Percentiles rank a stretch among this genome's conserved stretches.
Evolutionary conservation across 2,888 invertebrate genomes (phyloP).

Genomic region (Micoletzkya japonica): DNA sequence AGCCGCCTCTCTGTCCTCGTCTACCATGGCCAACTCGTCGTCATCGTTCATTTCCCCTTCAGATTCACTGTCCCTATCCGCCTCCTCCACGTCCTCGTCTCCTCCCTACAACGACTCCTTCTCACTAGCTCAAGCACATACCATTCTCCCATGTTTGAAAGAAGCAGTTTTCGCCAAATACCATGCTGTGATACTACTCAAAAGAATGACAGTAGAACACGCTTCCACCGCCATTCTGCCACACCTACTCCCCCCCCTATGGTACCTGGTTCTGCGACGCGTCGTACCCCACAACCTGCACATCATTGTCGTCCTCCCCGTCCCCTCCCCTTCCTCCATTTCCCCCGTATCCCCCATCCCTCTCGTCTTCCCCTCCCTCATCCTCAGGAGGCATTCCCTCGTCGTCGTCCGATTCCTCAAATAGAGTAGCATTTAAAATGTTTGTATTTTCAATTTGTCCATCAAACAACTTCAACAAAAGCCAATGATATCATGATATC

Average conservation of each 20-base stretch:
- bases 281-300: neutral
- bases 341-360: too few species aligned
- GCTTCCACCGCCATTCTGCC: conserved; percentile 1
- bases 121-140: neutral
- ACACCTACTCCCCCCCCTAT: neutral
- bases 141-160: too few species aligned
- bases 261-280: too few species aligned
- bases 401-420: too few species aligned
- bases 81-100: neutral
- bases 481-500: too few species aligned
- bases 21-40: neutral
- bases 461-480: too few species aligned
- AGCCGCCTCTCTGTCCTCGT: conserved; percentile 15
- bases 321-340: neutral
- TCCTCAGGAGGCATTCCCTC: too few species aligned
- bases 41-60: neutral
- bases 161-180: too few species aligned
- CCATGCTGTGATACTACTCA: conserved; percentile 5
- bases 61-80: neutral
- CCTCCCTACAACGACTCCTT: neutral
- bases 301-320: conserved; percentile 8
- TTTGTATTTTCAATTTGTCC: too few species aligned
- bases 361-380: too few species aligned
- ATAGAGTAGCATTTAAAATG: too few species aligned
- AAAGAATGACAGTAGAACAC: too few species aligned